Conservation (phyloP, 1,140 invertebrate species). For the Leptestheria dahalacensis region DNA sequence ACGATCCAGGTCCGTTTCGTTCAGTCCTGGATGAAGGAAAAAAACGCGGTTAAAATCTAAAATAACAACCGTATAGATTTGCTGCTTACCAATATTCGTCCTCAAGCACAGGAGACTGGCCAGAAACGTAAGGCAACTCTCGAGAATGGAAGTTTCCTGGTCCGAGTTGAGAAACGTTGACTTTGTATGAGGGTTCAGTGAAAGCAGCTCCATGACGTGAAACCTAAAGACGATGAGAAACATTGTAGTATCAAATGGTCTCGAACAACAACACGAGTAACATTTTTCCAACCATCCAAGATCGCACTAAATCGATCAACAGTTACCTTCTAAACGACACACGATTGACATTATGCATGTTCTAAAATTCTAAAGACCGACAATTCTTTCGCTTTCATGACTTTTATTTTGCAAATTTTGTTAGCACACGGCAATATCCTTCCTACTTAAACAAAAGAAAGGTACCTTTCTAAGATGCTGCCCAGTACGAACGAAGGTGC, state of each 20-base stretch:
- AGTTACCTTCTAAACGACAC: too few relatives aligned
- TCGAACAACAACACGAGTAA: background rate
- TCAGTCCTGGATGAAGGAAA: constrained; percentile 36
- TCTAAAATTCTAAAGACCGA: too few relatives aligned
- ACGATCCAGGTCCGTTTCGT: constrained; percentile 53
- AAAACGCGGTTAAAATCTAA: background rate
- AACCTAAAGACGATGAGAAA: constrained; percentile 38
- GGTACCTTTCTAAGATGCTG: constrained; percentile 73
- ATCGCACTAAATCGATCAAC: too few relatives aligned
- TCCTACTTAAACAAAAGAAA: too few relatives aligned
- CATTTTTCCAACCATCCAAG: background rate
- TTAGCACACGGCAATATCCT: too few relatives aligned
- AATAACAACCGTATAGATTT: background rate
- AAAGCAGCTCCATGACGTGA: constrained; percentile 69
- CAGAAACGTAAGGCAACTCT: constrained; percentile 79
- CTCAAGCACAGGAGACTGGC: constrained; percentile 76
- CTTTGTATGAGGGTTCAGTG: constrained; percentile 47
- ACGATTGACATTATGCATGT: too few relatives aligned
- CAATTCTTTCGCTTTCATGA: too few relatives aligned
- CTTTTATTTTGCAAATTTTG: too few relatives aligned
- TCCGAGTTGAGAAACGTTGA: constrained; percentile 49
- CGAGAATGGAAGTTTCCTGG: constrained; percentile 74
- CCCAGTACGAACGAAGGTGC: constrained; percentile 69
- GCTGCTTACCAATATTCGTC: constrained; percentile 61
- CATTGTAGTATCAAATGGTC: constrained; percentile 6